Conservation (phyloP, 2,797 vertebrate species). For the Parauchenoglanis punctatus region DNA sequence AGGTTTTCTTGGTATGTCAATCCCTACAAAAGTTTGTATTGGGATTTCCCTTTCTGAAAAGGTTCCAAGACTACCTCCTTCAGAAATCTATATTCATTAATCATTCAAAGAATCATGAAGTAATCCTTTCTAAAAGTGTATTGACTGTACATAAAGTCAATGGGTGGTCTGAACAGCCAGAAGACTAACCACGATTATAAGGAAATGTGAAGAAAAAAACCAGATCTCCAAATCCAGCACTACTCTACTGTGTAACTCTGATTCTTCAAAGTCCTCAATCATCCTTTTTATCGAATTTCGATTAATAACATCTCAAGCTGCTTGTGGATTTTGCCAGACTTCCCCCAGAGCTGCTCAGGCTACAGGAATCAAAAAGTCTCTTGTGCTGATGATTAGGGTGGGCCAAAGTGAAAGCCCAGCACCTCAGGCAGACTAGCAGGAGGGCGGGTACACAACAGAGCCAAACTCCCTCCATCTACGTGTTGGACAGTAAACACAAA, state of each 20-base stretch:
- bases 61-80: not conserved
- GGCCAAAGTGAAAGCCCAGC: slow-evolving; percentile 65
- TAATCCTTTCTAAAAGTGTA: not conserved
- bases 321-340: slow-evolving; percentile 40
- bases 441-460: slow-evolving; percentile 51
- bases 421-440: slow-evolving; percentile 64
- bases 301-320: slow-evolving; percentile 31
- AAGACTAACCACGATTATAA: not conserved
- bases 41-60: not conserved
- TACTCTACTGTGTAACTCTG: not conserved
- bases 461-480: slow-evolving; percentile 63
- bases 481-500: slow-evolving; percentile 76
- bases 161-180: not conserved
- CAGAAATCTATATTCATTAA: not conserved
- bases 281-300: not conserved
- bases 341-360: slow-evolving; percentile 23
- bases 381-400: slow-evolving; percentile 75
- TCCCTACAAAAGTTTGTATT: not conserved
- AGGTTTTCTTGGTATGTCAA: not conserved
- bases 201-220: not conserved
- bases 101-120: not conserved
- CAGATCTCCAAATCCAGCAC: not conserved
- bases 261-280: not conserved
- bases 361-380: slow-evolving; percentile 70
- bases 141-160: not conserved